phyloP scores from a whole-genome alignment of 2,888 invertebrate genomes.

The Eupithecia pulchellata region DNA sequence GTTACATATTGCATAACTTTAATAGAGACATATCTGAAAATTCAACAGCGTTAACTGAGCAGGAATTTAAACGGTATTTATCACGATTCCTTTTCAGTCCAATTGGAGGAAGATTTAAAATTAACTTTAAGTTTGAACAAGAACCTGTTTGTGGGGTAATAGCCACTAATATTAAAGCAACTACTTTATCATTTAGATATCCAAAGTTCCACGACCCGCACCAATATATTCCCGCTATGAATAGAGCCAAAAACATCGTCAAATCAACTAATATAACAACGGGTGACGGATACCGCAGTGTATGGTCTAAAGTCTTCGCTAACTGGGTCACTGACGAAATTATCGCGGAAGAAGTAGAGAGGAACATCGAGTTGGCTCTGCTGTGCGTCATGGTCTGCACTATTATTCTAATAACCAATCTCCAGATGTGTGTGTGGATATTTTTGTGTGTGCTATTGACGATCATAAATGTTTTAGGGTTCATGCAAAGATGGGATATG shows the following conservation, averaged over 20 bases:
- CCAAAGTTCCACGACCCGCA: constrained; percentile 85
- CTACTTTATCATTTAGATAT: constrained; percentile 88
- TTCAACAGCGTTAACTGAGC: constrained; percentile 73
- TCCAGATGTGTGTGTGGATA: constrained; percentile 92
- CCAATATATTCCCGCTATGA: constrained; percentile 91
- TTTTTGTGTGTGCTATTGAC: constrained; percentile 90
- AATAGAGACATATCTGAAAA: constrained; percentile 77
- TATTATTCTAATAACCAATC: constrained; percentile 89
- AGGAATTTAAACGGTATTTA: constrained; percentile 86
- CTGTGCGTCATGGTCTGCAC: constrained; percentile 93
- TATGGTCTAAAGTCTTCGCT: constrained; percentile 90
- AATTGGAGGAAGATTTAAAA: constrained; percentile 88
- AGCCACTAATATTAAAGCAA: constrained; percentile 85
- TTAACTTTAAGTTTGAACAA: constrained; percentile 87
- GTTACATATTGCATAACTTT: constrained; percentile 86
- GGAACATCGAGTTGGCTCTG: constrained; percentile 91
- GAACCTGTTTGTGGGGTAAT: constrained; percentile 87
- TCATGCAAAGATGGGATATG: constrained; percentile 92
- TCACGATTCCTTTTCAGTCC: constrained; percentile 90
- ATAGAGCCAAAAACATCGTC: constrained; percentile 84
- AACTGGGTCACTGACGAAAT: constrained; percentile 92
- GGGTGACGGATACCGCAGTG: constrained; percentile 87
- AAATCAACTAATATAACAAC: constrained; percentile 85
- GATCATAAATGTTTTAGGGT: constrained; percentile 90
- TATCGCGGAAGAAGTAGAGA: constrained; percentile 90